Evolutionary conservation across 1,140 invertebrate species (phyloP), one percentile per base, ranked within the genome.

Genomic region (Caenorhabditis remanei): DNA sequence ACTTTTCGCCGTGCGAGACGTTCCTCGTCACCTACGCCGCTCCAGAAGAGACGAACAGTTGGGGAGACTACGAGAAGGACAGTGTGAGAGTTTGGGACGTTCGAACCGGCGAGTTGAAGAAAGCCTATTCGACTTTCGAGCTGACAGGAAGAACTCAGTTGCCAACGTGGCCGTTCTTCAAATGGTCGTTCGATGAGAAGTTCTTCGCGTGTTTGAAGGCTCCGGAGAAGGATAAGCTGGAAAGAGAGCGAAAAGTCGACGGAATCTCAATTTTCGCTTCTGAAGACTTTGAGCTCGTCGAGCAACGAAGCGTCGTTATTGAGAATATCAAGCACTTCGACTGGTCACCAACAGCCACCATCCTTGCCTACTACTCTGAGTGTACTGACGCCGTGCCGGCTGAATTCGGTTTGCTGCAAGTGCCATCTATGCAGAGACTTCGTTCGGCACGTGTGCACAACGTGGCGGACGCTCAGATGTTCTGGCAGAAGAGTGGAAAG

Each of bases 371-470:
- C 93, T 99, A 98, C n/a, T 96, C 96, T 21, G 98, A 99, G 90
- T 79, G 90, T 19, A 83, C 83, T 8, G 84, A 90, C 4, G 88
- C 86, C 41, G 85, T 87, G 5, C 91, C 91, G 5, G 91, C 91
- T 24, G 92, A 93, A 56, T 92, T 92, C 67, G 91, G 91, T 43
- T 41, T 93, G 8, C 84, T 92, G 4, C 87, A 90, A 87, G 91
- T 93, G 93, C 95, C 94, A 67, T 95, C 94, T 82, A 95, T 96
- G 61, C 95, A 95, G 88, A 97, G 99, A 94, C 95, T 96, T n/a
- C 95, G 98, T 91, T 96, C 97, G 79, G 98, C 98, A 91, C 99
- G 99, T 93, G 94, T 99, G 46, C 99, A 99, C 94, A 98, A 96
- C 90, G 98, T 99, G 0, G 96, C 97, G 13, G 97, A 99, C 90